Conservation (phyloP, 1,140 invertebrate species). For the Euwallacea fornicatus region DNA sequence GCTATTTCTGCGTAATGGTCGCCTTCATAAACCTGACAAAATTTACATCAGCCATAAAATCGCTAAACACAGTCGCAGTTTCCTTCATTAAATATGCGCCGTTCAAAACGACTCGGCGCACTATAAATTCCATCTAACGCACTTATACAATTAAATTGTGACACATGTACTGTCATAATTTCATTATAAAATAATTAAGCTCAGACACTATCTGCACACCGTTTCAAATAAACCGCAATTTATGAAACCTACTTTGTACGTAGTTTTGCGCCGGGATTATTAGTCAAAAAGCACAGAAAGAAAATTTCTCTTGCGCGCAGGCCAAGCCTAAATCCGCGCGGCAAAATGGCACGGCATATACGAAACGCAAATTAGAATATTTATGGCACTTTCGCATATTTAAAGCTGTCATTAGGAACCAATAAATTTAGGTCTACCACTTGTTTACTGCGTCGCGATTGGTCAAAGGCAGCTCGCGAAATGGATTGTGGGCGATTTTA, state of each 20-base stretch:
- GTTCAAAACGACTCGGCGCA: not conserved
- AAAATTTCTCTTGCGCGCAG: not conserved
- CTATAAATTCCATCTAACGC: constrained; percentile 28
- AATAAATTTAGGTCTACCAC: constrained; percentile 34
- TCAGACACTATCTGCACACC: constrained; percentile 24
- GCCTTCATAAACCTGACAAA: not conserved
- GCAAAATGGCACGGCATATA: constrained; percentile 29
- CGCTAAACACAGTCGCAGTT: constrained; percentile 4
- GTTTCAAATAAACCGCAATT: constrained; percentile 30
- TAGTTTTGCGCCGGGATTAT: not conserved
- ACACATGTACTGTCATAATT: constrained; percentile 34
- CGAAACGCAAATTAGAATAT: constrained; percentile 33
- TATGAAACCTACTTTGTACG: constrained; percentile 24
- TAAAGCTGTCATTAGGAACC: constrained; percentile 32
- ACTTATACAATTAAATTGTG: constrained; percentile 28
- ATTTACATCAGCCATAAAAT: constrained; percentile 6
- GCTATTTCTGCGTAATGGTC: not conserved
- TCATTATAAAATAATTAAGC: constrained; percentile 36
- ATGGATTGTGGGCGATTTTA: constrained; percentile 27
- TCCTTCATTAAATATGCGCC: constrained; percentile 17
- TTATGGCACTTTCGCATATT: constrained; percentile 32
- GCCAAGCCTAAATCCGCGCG: constrained; percentile 22
- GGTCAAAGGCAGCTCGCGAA: constrained; percentile 11
- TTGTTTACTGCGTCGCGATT: constrained; percentile 30
- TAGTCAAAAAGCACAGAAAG: too few relatives aligned